A percentile compares a stretch with the other conserved stretches of the same genome.
Conservation (phyloP, 2,113 vertebrate genomes). For the Trogon melanurus region DNA sequence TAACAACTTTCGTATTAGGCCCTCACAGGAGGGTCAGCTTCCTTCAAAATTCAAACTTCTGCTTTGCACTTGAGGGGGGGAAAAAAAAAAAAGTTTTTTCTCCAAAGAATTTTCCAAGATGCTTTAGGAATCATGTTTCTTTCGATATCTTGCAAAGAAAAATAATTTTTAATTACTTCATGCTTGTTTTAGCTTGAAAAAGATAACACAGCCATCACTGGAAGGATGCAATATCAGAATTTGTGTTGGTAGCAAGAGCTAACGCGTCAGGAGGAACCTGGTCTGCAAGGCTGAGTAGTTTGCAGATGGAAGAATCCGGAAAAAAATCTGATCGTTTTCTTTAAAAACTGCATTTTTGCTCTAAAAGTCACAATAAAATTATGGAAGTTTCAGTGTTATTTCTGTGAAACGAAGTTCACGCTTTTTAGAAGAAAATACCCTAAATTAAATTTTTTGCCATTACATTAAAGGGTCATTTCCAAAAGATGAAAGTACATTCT, state of each 20-base stretch:
- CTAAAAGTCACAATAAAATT: neutral
- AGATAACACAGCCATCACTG: neutral
- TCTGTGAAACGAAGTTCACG: neutral
- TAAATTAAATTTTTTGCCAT: slow-evolving; percentile 48
- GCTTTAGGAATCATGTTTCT: neutral
- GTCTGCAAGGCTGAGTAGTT: neutral
- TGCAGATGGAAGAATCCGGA: neutral
- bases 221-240: neutral
- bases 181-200: neutral
- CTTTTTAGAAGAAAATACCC: slow-evolving; percentile 8
- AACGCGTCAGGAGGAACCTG: neutral
- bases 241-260: neutral
- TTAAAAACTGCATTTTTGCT: neutral
- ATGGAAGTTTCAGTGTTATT: neutral
- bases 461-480: slow-evolving; percentile 24
- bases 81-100: neutral
- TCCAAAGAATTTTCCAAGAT: neutral
- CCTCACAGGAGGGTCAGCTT: neutral
- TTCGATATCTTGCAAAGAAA: neutral
- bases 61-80: neutral
- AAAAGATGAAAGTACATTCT: slow-evolving; percentile 47
- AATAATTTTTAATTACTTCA: neutral
- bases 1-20: neutral
- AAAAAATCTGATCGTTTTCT: neutral
- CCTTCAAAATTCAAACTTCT: neutral